Evolutionary conservation across 2,113 vertebrate species (phyloP), one percentile per base, ranked within the genome.

Genomic region (Enhydra lutris): DNA sequence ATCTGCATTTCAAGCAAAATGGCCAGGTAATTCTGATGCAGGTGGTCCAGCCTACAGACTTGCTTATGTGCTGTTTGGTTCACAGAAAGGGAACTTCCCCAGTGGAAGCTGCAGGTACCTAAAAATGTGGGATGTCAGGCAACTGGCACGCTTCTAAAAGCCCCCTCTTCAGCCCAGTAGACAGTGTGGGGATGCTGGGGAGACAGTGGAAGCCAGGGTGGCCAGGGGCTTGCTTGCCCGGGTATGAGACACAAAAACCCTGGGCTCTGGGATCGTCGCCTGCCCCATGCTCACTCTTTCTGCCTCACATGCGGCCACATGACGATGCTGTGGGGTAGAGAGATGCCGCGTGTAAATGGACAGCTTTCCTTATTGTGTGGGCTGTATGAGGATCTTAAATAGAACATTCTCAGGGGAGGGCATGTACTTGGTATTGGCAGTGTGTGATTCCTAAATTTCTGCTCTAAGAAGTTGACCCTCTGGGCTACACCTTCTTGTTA

Each of bases 401-500:
- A 52, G 42, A 89, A 17, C 10, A 63, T 4, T 87, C 91, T 7
- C 34, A 29, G 34, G 4, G 83, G 1, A 61, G 59, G 9, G 84
- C 52, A 17, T 42, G 15, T 13, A 15, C 73, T 94, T n/a, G 42
- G 67, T 26, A 4, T 93, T 69, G 71, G 61, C 7, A 24, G 42
- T 13, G 31, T 9, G n/a, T 42, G 39, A 9, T 26, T 87, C 95
- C 8, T 55, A 39, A 39, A 81, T 88, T 69, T 14, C 45, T 96
- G 86, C 2, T 81, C 95, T 95, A 65, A 71, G 61, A 91, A 61
- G 45, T 74, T 96, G 86, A 97, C 71, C 24, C 21, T 90, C n/a
- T 13, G 15, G 31, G 10, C 34, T 95, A 39, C 45, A 45, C 14
- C 93, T 73, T 47, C 11, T 11, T 4, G 13, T 29, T 84, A 20